Conservation (phyloP, 2,113 vertebrate genomes). For the Columba janthina region DNA sequence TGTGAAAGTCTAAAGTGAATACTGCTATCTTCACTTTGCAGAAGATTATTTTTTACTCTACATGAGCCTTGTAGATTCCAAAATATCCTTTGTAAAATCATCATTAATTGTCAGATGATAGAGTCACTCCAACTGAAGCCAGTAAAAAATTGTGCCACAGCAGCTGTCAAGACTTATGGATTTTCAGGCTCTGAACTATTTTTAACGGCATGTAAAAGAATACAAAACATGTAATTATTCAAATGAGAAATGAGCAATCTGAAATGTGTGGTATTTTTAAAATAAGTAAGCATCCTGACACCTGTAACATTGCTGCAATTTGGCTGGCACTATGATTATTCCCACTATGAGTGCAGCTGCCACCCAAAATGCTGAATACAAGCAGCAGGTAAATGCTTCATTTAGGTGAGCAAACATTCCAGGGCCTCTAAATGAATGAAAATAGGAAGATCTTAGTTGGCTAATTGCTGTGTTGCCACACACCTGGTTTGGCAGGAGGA, state of each 20-base stretch:
- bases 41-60: background rate
- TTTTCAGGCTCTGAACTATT: background rate
- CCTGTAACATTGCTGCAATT: background rate
- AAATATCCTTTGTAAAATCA: background rate
- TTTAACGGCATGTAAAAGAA: background rate
- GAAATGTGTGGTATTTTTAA: constrained; percentile 2
- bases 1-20: background rate
- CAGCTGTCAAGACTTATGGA: background rate
- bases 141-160: background rate
- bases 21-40: background rate
- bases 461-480: background rate
- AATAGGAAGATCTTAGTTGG: background rate
- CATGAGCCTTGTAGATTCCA: background rate
- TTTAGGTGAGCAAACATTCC: background rate
- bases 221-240: background rate
- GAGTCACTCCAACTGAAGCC: background rate
- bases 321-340: background rate
- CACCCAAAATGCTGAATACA: background rate
- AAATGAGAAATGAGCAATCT: background rate
- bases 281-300: background rate
- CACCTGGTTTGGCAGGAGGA: background rate
- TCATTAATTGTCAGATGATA: background rate
- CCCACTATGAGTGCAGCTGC: background rate
- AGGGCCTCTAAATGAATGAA: background rate
- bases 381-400: background rate